Evolutionary conservation across 2,797 vertebrate genomes (phyloP).

Genomic region (Iguana delicatissima): DNA sequence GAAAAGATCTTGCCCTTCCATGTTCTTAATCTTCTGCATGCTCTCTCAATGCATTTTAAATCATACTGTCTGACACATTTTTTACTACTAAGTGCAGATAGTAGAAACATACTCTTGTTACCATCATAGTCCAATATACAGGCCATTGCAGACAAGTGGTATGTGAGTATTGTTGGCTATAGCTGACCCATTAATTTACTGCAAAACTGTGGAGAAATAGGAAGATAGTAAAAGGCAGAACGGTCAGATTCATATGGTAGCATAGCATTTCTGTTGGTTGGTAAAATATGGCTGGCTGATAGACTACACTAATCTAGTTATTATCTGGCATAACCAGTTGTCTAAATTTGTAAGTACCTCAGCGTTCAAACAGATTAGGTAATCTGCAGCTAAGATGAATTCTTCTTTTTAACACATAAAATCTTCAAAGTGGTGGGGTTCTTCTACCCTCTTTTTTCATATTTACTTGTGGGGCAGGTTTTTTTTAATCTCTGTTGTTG

Average conservation of each 20-base stretch:
- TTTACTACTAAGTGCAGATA: background rate
- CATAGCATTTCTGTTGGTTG: background rate
- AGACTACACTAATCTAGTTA: no score
- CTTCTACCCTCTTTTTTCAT: background rate
- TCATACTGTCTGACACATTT: background rate
- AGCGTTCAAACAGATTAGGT: background rate
- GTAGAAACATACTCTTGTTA: background rate
- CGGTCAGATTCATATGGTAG: background rate
- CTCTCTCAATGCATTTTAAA: background rate
- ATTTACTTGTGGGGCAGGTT: background rate
- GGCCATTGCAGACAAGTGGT: background rate
- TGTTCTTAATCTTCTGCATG: background rate
- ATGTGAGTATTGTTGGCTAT: background rate
- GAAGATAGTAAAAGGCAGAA: background rate
- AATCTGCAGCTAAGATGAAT: background rate
- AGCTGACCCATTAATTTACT: background rate
- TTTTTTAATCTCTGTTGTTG: background rate
- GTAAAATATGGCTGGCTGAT: background rate
- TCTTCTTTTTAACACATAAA: background rate
- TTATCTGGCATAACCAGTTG: background rate
- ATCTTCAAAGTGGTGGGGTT: background rate
- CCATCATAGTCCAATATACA: background rate
- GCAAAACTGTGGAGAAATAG: background rate
- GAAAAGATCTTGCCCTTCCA: background rate
- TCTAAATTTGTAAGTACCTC: slow-evolving; percentile 1